These are phyloP conservation scores for Phoxinus dragarum DNA, from an alignment of 2,797 vertebrate genomes.

Conservation along the genomic window DNA sequence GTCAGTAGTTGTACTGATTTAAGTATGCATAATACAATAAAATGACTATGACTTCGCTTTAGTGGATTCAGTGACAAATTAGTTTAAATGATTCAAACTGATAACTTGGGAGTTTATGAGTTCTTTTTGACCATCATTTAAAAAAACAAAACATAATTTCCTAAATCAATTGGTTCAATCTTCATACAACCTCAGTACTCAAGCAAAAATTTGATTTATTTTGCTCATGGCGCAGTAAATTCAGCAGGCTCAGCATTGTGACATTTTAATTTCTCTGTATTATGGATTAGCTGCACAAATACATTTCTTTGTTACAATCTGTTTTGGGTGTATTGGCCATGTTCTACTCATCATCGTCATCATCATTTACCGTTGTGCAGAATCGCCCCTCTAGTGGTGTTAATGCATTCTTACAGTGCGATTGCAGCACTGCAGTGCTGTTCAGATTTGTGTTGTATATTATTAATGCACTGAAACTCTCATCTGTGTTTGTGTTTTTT, in stretches of 20 bases:
- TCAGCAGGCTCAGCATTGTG: not conserved
- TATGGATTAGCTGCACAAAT: not conserved
- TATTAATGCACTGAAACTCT: not conserved
- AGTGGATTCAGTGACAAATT: not conserved
- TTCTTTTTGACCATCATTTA: not conserved
- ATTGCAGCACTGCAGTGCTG: not conserved
- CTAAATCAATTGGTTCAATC: not conserved
- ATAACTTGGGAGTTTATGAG: not conserved
- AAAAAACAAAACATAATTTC: not conserved
- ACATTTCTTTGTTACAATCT: not conserved
- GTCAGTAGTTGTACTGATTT: not conserved
- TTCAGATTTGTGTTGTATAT: not conserved
- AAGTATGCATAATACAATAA: not conserved
- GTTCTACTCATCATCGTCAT: not conserved
- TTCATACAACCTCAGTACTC: not conserved
- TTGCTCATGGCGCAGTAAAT: not conserved
- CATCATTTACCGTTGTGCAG: constrained; percentile 23
- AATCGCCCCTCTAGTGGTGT: constrained; percentile 76
- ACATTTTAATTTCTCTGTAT: not conserved
- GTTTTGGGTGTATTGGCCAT: not conserved
- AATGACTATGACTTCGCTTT: not conserved
- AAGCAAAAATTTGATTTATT: not conserved
- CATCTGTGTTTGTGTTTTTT: constrained; percentile 38
- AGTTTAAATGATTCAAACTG: not conserved
- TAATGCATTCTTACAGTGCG: not conserved